phyloP scores from a whole-genome alignment of 2,113 vertebrate genomes.

The Bostrychus sinensis region DNA sequence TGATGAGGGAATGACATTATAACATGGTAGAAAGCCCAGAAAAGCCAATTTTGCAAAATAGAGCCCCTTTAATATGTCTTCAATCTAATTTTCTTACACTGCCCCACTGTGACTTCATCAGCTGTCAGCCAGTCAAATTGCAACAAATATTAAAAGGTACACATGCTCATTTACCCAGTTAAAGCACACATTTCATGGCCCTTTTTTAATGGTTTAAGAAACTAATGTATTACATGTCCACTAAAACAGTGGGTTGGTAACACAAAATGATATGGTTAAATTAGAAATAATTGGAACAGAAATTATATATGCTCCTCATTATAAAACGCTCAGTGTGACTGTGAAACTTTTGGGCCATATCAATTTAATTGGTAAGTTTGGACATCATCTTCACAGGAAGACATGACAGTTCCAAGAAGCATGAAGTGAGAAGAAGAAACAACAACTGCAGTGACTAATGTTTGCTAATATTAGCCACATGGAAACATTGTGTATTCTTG shows the following conservation, averaged over 20 bases:
- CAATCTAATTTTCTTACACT: constrained; percentile 51
- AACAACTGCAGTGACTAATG: constrained; percentile 31
- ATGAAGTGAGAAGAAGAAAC: constrained; percentile 50
- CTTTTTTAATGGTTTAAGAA: constrained; percentile 34
- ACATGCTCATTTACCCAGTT: constrained; percentile 32
- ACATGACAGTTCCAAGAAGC: constrained; percentile 36
- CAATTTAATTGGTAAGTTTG: constrained; percentile 75
- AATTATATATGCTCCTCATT: constrained; percentile 17
- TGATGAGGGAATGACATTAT: too few relatives aligned
- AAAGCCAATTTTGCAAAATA: too few relatives aligned
- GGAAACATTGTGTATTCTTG: constrained; percentile 10
- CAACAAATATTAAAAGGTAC: constrained; percentile 37
- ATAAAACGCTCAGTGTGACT: constrained; percentile 41
- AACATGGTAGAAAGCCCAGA: too few relatives aligned
- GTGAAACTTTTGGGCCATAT: constrained; percentile 70
- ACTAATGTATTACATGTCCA: background rate
- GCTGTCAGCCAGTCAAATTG: constrained; percentile 33
- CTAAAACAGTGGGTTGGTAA: background rate
- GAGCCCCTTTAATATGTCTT: constrained; percentile 11
- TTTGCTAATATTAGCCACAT: constrained; percentile 56
- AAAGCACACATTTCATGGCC: constrained; percentile 23
- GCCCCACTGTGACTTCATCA: constrained; percentile 38
- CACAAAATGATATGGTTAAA: constrained; percentile 8
- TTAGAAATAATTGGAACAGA: constrained; percentile 6
- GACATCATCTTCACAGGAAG: constrained; percentile 39